Evolutionary conservation across 2,888 invertebrate genomes (phyloP), one percentile per base, ranked within the genome.

Genomic region (Athrips mouffetella): DNA sequence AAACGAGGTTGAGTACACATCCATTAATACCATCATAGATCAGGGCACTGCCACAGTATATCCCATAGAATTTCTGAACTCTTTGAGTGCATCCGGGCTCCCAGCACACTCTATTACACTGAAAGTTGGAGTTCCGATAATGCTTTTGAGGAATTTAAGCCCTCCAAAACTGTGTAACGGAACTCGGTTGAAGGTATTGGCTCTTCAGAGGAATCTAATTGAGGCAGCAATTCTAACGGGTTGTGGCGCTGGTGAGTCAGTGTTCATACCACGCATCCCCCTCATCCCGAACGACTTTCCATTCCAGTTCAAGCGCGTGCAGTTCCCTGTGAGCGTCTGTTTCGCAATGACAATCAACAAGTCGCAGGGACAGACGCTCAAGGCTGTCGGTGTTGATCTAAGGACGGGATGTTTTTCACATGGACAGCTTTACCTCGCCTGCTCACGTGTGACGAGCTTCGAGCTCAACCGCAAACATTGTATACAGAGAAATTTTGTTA

Each of bases 31-130:
- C 5, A 13, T 30, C 5, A 1, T 30, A 2, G 51, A 62, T 39
- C 30, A 54, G 47, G 35, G 53, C 35, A 50, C 49, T 23, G 51
- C 56, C 45, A 59, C 58, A 31, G 53, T 49, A 40, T 58, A 60
- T 44, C 53, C 60, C 13, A 46, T 57, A 44, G 56, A 57, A 48
- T 62, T 60, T 56, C 53, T 56, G 47, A 54, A 54, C 40, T 58
- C 58, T 49, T 53, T 58, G 33, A 56, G 45, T 47, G 40, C 47
- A 15, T 44, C 57, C 29, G 56, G 60, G 30, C 54, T 62, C 21
- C 57, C 58, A 13, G 47, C 52, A 39, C 56, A 58, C 30, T n/a
- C 40, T 33, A 15, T 33, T 3, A 49, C 4, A 27, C 42, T 54
- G 30, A 55, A 53, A 51, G 44, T 56, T 35, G 52, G 52, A 2